phyloP scores from a whole-genome alignment of 2,888 invertebrate species.

The Isotomurus palustris region DNA sequence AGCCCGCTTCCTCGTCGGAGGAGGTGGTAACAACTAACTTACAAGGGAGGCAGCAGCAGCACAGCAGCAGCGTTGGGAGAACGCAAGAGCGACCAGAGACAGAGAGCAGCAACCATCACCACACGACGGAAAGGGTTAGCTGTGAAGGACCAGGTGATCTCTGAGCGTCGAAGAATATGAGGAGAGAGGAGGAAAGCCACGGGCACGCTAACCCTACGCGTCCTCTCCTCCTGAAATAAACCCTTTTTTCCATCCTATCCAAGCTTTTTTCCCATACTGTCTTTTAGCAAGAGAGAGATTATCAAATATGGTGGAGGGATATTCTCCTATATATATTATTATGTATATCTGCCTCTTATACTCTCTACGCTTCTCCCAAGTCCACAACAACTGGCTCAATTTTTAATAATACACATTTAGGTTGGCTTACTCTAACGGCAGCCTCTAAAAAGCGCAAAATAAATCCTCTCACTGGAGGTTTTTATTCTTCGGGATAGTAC shows the following conservation, averaged over 20 bases:
- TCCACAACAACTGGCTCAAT: background rate
- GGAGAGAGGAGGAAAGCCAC: no score
- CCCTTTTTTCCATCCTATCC: constrained; percentile 1
- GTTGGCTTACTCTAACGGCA: background rate
- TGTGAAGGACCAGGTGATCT: no score
- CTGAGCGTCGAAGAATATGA: no score
- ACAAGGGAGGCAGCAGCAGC: no score
- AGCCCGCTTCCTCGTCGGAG: no score
- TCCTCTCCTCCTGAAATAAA: background rate
- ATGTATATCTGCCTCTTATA: background rate
- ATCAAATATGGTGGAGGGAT: constrained; percentile 9
- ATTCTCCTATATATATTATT: background rate
- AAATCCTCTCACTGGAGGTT: background rate
- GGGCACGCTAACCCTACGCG: no score
- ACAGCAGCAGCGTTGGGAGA: no score
- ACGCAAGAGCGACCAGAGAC: no score
- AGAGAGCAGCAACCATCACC: no score
- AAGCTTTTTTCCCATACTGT: background rate
- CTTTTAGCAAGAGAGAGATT: background rate
- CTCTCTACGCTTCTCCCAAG: background rate
- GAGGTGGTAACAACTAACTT: no score
- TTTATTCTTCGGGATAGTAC: no score
- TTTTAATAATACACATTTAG: background rate
- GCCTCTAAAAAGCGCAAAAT: background rate
- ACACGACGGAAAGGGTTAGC: no score